These are phyloP conservation scores for Cheirogaleus medius DNA, from an alignment of 2,113 vertebrate genomes.

Conservation along the genomic window DNA sequence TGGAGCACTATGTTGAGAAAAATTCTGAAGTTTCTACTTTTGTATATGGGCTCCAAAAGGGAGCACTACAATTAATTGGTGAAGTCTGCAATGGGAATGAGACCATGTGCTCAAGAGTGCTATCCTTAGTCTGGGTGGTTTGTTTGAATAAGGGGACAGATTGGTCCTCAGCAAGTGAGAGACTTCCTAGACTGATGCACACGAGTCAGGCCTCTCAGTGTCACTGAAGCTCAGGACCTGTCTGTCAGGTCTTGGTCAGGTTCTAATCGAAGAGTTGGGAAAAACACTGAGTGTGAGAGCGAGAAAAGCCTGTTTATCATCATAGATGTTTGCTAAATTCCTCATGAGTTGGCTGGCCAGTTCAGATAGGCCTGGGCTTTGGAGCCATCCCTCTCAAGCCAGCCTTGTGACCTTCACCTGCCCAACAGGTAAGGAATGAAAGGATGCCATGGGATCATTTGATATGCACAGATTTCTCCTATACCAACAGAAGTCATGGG, in stretches of 20 bases:
- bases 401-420: background rate
- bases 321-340: background rate
- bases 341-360: background rate
- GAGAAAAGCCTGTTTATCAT: constrained; percentile 56
- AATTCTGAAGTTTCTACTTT: background rate
- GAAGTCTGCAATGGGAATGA: background rate
- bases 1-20: background rate
- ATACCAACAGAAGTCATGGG: background rate
- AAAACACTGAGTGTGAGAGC: constrained; percentile 8
- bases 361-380: background rate
- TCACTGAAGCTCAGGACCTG: constrained; percentile 45
- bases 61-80: background rate
- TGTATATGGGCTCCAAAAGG: background rate
- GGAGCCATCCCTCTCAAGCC: background rate
- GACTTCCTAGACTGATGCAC: background rate
- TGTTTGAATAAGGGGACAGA: background rate
- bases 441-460: background rate
- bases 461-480: background rate
- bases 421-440: background rate
- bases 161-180: background rate
- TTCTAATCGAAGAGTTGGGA: background rate
- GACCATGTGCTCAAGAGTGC: background rate
- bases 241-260: constrained; percentile 51
- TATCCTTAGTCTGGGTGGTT: background rate
- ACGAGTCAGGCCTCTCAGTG: background rate